Base-by-base conservation (phyloP, 64 coral and sea anemone genomes). In the Dendronephthya gigantea region DNA sequence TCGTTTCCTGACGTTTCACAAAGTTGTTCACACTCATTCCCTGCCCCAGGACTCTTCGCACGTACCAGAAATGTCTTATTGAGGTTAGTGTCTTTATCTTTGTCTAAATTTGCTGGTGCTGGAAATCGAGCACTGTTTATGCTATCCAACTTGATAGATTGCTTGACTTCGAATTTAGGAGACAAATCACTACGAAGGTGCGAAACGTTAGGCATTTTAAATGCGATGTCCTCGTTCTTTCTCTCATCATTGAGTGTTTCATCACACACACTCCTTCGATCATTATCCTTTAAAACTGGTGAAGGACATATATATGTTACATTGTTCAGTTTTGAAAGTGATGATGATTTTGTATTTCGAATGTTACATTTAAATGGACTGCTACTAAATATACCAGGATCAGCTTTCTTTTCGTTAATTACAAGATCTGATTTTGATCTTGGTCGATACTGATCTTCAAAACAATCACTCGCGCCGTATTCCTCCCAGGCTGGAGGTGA, bases 301-400 rank as follows among this genome's bases (percentile, higher is more conserved):
- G 72, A 79, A 12, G 30, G 14, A 79, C 72, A 79, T 34, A 79
- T 19, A 79, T 79, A 79, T 34, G 72, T 79, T 28, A 36, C 31
- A 79, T 79, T 35, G 29, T 79, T 39, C 15, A 79, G 72, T 79
- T 79, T 79, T 8, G 72, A 79, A 79, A 79, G 72, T 79, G 72
- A 79, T n/a, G 58, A 66, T 15, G 58, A 66, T 8, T 34, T 79
- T 34, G 32, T 29, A 62, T 62, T 62, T 6, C 27, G 25, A 17
- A 35, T 36, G 29, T 79, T 17, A 79, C 72, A 79, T 34, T 39
- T 35, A 79, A 79, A 79, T 36, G 72, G 72, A 79, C 72, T 79
- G 36, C 7, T 39, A 79, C 32, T 79, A 35, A 79, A 79, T 39
- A 36, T 19, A 33, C 1, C 36, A 28, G 36, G 0, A 36, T 29